Evolutionary conservation across 1,140 invertebrate genomes (phyloP).

Genomic region (Brachionus rubens): DNA sequence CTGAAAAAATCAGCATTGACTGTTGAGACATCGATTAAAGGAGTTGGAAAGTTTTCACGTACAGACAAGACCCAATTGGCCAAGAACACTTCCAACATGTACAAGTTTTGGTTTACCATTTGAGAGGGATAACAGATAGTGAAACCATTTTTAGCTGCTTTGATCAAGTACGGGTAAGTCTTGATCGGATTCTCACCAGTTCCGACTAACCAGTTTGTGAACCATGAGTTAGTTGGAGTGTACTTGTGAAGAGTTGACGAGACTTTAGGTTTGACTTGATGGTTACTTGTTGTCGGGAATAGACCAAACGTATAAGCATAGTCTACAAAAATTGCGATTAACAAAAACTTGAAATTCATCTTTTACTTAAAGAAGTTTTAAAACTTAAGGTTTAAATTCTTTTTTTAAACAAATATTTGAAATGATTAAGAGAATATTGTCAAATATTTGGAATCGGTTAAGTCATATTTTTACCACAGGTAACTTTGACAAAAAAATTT

Average conservation of each 20-base stretch:
- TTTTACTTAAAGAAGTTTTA: no score
- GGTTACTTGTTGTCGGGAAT: background rate
- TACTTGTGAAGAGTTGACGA: background rate
- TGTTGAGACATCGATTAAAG: background rate
- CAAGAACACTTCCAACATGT: background rate
- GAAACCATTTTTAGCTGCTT: background rate
- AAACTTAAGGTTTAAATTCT: no score
- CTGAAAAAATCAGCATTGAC: constrained; percentile 30
- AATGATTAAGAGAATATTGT: no score
- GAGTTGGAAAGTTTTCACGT: background rate
- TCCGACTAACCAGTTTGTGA: background rate
- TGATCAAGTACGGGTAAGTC: constrained; percentile 25
- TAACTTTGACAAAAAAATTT: no score
- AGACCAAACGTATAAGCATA: background rate
- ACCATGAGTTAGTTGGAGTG: constrained; percentile 13
- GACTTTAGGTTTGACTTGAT: background rate
- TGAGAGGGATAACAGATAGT: constrained; percentile 25
- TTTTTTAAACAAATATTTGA: no score
- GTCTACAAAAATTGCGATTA: no score
- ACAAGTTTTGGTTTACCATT: constrained; percentile 19
- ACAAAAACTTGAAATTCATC: no score
- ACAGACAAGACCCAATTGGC: constrained; percentile 1
- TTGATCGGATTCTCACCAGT: constrained; percentile 20
- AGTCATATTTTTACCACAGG: no score
- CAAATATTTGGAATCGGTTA: no score